These are phyloP conservation scores for Valencia hispanica DNA, from an alignment of 2,797 vertebrate species.

Conservation along the genomic window DNA sequence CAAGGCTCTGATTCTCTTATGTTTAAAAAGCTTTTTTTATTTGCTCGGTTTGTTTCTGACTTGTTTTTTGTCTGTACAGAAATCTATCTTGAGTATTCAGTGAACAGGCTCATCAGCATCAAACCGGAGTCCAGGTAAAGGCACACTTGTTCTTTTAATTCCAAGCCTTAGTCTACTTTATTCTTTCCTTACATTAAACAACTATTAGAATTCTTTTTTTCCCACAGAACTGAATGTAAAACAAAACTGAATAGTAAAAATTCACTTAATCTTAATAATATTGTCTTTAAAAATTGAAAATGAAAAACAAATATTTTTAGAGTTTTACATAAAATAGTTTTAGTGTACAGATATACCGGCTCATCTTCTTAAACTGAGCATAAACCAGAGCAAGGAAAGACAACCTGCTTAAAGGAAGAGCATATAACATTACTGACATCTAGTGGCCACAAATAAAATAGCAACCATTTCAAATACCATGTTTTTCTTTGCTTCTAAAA, in stretches of 20 bases:
- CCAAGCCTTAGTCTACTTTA: neutral
- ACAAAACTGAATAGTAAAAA: neutral
- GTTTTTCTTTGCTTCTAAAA: too few relatives aligned
- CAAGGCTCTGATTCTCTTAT: neutral
- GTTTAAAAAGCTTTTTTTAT: neutral
- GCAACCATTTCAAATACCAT: neutral
- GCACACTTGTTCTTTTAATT: too few relatives aligned
- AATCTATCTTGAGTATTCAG: slow-evolving; percentile 92
- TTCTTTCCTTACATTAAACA: neutral
- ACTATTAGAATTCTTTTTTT: neutral
- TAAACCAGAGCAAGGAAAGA: neutral
- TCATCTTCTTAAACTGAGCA: neutral
- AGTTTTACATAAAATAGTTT: neutral
- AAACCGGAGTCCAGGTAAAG: slow-evolving; percentile 94
- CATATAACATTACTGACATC: neutral
- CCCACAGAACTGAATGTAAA: neutral
- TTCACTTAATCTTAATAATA: neutral
- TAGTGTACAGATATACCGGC: neutral
- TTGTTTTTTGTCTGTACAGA: slow-evolving; percentile 75
- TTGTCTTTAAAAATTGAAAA: neutral
- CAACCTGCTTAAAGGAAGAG: neutral
- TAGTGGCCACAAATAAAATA: neutral
- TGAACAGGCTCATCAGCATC: slow-evolving; percentile 96
- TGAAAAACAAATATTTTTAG: too few relatives aligned
- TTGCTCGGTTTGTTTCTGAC: neutral